A percentile compares a stretch with the other conserved stretches of the same genome.
These are phyloP conservation scores for Ceriagrion tenellum DNA, from an alignment of 2,888 invertebrate species.

Conservation along the genomic window DNA sequence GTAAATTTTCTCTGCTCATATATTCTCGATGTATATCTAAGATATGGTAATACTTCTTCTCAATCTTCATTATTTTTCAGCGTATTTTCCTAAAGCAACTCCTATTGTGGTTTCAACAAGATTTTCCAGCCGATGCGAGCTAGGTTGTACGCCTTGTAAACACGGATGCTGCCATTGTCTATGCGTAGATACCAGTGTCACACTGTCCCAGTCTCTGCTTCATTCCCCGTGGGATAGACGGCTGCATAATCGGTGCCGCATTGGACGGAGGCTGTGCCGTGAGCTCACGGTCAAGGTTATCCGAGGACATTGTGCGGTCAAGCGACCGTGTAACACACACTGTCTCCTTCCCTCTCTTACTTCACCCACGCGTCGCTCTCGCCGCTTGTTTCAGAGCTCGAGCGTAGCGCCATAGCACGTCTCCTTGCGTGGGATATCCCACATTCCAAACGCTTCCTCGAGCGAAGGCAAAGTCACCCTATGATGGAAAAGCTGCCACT, in stretches of 20 bases:
- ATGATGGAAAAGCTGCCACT: background rate
- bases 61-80: background rate
- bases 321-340: background rate
- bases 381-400: background rate
- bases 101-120: background rate
- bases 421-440: background rate
- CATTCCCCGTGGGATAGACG: background rate
- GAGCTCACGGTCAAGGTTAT: slow-evolving; percentile 42
- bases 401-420: background rate
- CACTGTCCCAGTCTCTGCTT: background rate
- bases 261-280: background rate
- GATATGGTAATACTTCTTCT: no score
- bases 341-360: background rate
- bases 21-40: no score
- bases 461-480: background rate
- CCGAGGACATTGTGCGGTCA: slow-evolving; percentile 17
- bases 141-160: background rate
- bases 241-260: background rate
- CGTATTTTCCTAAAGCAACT: background rate
- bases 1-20: no score
- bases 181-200: background rate
- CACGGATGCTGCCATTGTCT: background rate
- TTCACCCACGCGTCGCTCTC: background rate
- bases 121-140: background rate
- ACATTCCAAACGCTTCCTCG: background rate